phyloP scores from a whole-genome alignment of 2,797 vertebrate species.

The Champsocephalus esox region DNA sequence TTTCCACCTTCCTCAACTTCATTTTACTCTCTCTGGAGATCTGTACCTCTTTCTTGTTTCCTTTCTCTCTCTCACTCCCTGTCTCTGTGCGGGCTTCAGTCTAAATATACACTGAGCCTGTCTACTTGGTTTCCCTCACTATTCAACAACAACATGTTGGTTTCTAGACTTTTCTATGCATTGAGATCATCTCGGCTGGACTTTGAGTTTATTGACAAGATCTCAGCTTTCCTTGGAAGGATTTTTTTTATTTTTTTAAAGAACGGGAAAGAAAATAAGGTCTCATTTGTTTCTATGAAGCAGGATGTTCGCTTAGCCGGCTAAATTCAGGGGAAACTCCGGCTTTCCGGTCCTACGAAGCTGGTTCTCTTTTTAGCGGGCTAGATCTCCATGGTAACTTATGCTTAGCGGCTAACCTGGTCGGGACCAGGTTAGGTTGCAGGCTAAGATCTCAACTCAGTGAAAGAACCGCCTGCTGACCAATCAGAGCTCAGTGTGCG shows the following conservation, averaged over 20 bases:
- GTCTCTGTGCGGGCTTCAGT: slow-evolving; percentile 30
- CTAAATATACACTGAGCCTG: slow-evolving; percentile 66
- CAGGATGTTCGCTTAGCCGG: too few relatives aligned
- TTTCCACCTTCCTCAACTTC: slow-evolving; percentile 65
- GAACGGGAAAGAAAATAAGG: neutral
- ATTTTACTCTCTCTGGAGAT: slow-evolving; percentile 59
- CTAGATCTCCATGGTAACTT: too few relatives aligned
- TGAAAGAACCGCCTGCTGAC: too few relatives aligned
- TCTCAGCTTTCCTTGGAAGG: neutral
- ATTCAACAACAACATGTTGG: slow-evolving; percentile 36
- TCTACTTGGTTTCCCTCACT: slow-evolving; percentile 28
- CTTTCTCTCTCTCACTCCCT: slow-evolving; percentile 11
- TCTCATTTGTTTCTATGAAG: neutral
- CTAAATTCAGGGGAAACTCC: too few relatives aligned
- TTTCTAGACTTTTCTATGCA: slow-evolving; percentile 30
- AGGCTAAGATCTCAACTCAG: too few relatives aligned
- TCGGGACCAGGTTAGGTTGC: too few relatives aligned
- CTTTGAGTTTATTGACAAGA: slow-evolving; percentile 7
- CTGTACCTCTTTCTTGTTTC: neutral
- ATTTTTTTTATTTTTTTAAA: slow-evolving; percentile 1
- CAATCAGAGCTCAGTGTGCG: too few relatives aligned
- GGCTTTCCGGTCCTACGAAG: too few relatives aligned
- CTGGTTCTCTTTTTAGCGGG: too few relatives aligned
- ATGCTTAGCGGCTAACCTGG: too few relatives aligned
- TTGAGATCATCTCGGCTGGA: neutral